Conservation (phyloP, 2,797 vertebrate species). For the Eulemur mongoz region DNA sequence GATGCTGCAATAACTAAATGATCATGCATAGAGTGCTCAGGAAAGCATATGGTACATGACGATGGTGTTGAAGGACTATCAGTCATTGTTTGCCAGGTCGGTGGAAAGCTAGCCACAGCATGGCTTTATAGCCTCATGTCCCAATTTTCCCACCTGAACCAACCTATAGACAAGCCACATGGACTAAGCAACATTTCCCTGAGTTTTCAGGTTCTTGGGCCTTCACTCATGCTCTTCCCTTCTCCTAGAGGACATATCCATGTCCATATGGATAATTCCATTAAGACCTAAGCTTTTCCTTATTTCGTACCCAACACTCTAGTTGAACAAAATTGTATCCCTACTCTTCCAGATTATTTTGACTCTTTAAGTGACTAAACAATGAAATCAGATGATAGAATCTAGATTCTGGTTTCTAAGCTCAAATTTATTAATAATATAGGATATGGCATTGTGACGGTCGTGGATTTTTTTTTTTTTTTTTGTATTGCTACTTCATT, state of each 20-base stretch:
- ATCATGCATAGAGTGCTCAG: not conserved
- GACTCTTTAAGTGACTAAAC: not conserved
- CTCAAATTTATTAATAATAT: not conserved
- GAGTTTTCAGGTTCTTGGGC: not conserved
- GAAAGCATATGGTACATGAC: not conserved
- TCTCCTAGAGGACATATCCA: not conserved
- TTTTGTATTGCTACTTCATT: not conserved
- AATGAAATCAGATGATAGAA: not conserved
- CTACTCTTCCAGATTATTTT: not conserved
- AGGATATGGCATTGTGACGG: not conserved
- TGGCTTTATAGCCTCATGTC: not conserved
- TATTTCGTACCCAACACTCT: not conserved
- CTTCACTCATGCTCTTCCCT: not conserved
- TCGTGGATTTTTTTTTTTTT: not conserved
- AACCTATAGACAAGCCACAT: not conserved
- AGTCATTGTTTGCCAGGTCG: not conserved
- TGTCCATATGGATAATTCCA: not conserved
- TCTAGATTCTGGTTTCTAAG: not conserved
- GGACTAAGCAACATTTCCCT: not conserved
- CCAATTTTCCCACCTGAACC: not conserved
- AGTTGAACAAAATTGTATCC: not conserved
- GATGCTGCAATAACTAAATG: not conserved
- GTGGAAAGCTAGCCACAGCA: not conserved
- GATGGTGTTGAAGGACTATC: too few species aligned
- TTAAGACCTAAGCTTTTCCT: not conserved